A percentile compares a stretch with the other conserved stretches of the same genome.
Evolutionary conservation across 1,140 invertebrate genomes (phyloP).

Genomic region (Tetramorium simillimum): DNA sequence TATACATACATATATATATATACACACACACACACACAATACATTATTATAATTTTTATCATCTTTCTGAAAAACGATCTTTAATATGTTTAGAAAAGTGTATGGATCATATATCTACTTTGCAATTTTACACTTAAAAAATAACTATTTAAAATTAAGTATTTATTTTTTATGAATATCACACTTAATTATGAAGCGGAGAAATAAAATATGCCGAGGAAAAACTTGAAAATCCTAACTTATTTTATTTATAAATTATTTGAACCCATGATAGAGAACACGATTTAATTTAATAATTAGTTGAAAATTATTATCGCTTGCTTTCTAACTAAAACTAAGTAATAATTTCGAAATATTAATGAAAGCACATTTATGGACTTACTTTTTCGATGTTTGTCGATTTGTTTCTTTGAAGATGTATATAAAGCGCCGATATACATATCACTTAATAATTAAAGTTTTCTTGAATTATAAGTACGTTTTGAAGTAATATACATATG

Average conservation of each 20-base stretch:
- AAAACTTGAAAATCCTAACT: neutral
- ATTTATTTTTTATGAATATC: neutral
- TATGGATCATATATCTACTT: neutral
- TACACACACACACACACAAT: too few relatives aligned
- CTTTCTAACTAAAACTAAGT: neutral
- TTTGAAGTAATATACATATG: too few relatives aligned
- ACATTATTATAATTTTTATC: neutral
- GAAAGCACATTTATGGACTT: neutral
- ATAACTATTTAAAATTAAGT: neutral
- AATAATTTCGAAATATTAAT: neutral
- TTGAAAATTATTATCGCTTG: neutral
- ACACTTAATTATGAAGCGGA: neutral
- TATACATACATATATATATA: too few relatives aligned
- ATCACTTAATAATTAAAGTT: too few relatives aligned
- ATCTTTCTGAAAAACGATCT: neutral
- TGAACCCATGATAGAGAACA: neutral
- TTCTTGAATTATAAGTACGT: too few relatives aligned
- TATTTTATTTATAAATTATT: neutral
- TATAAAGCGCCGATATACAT: neutral
- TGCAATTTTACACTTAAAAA: neutral
- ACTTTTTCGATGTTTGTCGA: neutral
- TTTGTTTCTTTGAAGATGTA: neutral
- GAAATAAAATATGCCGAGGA: neutral
- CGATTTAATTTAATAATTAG: neutral
- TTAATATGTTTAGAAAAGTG: slow-evolving; percentile 19